phyloP scores from a whole-genome alignment of 2,797 vertebrate species.

The Ataeniobius toweri region DNA sequence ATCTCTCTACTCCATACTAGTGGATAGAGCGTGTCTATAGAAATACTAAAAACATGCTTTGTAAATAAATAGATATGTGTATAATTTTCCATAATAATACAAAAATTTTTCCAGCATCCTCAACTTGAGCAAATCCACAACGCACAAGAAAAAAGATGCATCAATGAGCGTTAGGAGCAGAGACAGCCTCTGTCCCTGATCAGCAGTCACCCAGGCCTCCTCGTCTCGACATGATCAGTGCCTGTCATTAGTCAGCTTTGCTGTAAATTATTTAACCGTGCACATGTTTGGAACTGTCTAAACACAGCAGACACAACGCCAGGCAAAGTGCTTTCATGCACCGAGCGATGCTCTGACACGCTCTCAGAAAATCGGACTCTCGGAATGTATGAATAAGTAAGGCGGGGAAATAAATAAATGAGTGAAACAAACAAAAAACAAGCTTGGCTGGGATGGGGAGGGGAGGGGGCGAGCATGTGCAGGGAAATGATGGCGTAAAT shows the following conservation, averaged over 20 bases:
- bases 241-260: slow-evolving; percentile 83
- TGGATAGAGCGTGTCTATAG: slow-evolving; percentile 18
- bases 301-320: slow-evolving; percentile 81
- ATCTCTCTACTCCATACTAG: slow-evolving; percentile 54
- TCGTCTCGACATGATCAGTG: slow-evolving; percentile 82
- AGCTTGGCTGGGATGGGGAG: slow-evolving; percentile 42
- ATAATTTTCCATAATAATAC: slow-evolving; percentile 48
- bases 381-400: slow-evolving; percentile 79
- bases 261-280: slow-evolving; percentile 83
- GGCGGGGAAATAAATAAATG: slow-evolving; percentile 74
- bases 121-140: slow-evolving; percentile 49
- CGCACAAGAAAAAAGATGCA: slow-evolving; percentile 30
- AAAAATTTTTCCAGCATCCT: slow-evolving; percentile 54
- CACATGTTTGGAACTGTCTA: slow-evolving; percentile 83
- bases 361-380: slow-evolving; percentile 78
- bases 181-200: slow-evolving; percentile 77
- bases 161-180: slow-evolving; percentile 66
- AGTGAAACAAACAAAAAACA: slow-evolving; percentile 81
- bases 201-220: slow-evolving; percentile 78
- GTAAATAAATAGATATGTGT: slow-evolving; percentile 37
- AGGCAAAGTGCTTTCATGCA: slow-evolving; percentile 79
- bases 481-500: slow-evolving; percentile 65
- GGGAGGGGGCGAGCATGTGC: neutral
- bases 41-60: neutral
- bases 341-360: slow-evolving; percentile 71